Evolutionary conservation across 2,113 vertebrate species (phyloP).

Genomic region (Syngnathus scovelli): DNA sequence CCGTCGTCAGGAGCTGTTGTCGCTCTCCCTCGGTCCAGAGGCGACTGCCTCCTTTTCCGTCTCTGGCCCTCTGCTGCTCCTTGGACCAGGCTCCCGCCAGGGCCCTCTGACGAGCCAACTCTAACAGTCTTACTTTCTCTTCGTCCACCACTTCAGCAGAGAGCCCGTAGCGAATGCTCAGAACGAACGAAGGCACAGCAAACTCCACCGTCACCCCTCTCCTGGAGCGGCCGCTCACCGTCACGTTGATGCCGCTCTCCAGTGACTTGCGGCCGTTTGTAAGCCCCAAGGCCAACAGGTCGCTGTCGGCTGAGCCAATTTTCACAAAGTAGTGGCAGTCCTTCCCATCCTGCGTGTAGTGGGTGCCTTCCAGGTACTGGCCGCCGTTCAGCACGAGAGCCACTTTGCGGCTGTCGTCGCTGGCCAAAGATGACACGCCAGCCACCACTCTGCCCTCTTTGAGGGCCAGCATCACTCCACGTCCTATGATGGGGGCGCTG

Average conservation of each 20-base stretch:
- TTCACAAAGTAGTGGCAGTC: constrained; percentile 97
- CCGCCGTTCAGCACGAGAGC: constrained; percentile 88
- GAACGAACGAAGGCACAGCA: constrained; percentile 78
- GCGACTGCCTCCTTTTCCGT: constrained; percentile 91
- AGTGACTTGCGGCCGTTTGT: constrained; percentile 88
- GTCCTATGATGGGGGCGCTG: constrained; percentile 87
- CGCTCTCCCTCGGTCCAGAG: constrained; percentile 97
- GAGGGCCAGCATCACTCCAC: constrained; percentile 92
- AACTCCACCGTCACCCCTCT: constrained; percentile 90
- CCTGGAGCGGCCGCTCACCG: constrained; percentile 89
- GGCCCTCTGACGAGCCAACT: constrained; percentile 90
- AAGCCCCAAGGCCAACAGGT: constrained; percentile 87
- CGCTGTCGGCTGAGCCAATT: constrained; percentile 85
- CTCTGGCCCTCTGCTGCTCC: constrained; percentile 89
- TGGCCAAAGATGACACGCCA: constrained; percentile 81
- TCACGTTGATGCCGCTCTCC: constrained; percentile 89
- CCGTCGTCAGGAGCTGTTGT: constrained; percentile 90
- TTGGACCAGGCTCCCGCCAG: constrained; percentile 87
- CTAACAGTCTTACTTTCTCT: constrained; percentile 88
- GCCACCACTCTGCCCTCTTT: constrained; percentile 90
- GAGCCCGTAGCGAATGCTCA: constrained; percentile 92
- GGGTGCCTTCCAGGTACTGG: constrained; percentile 91
- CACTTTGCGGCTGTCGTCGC: constrained; percentile 91
- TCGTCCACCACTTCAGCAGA: constrained; percentile 87
- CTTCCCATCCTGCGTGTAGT: constrained; percentile 90